Percentiles rank a stretch among this genome's conserved stretches.
Conservation (phyloP, 2,797 vertebrate genomes). For the Rhyacichthys aspro region DNA sequence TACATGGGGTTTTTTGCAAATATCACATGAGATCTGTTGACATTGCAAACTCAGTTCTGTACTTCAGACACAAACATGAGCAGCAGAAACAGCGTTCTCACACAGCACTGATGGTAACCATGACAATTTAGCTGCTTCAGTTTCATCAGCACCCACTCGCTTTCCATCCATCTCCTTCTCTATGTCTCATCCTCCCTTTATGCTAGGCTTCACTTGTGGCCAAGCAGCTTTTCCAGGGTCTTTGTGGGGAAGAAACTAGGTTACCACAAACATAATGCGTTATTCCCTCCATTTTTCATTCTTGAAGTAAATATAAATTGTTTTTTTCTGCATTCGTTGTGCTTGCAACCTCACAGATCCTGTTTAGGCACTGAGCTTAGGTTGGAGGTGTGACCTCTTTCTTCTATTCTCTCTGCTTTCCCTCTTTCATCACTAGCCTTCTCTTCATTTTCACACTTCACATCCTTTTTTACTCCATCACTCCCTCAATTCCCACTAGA, state of each 20-base stretch:
- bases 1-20: slow-evolving; percentile 41
- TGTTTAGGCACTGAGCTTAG: slow-evolving; percentile 29
- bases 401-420: slow-evolving; percentile 2
- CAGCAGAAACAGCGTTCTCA: slow-evolving; percentile 28
- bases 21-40: slow-evolving; percentile 67
- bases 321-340: slow-evolving; percentile 12
- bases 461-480: slow-evolving; percentile 3
- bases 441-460: not conserved
- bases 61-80: slow-evolving; percentile 31
- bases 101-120: slow-evolving; percentile 67
- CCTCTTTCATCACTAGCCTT: slow-evolving; percentile 9
- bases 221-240: slow-evolving; percentile 51
- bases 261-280: slow-evolving; percentile 33
- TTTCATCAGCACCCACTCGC: slow-evolving; percentile 74
- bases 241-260: slow-evolving; percentile 61
- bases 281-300: slow-evolving; percentile 13
- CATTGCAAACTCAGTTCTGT: slow-evolving; percentile 42
- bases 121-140: slow-evolving; percentile 73
- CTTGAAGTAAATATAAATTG: slow-evolving; percentile 30
- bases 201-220: slow-evolving; percentile 33
- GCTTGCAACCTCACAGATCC: slow-evolving; percentile 14
- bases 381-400: slow-evolving; percentile 31
- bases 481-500: slow-evolving; percentile 14
- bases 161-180: slow-evolving; percentile 64
- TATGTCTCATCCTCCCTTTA: slow-evolving; percentile 60